Base-by-base conservation (phyloP, 2,797 vertebrate species). In the Enteromius treurensis region DNA sequence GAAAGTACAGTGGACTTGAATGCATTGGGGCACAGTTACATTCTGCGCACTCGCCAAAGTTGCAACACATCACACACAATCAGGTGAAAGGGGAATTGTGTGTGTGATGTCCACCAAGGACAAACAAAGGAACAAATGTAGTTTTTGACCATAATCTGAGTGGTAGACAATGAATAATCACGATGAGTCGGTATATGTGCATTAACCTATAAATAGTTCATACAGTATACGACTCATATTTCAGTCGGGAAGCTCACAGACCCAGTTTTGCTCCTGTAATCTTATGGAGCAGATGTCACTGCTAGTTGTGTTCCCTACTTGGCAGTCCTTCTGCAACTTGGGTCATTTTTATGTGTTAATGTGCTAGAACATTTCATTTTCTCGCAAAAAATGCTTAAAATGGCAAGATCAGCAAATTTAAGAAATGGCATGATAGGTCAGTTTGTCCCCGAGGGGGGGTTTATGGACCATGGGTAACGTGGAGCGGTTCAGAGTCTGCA, bases 41-140 rank as follows among this genome's bases (percentile, higher is more conserved):
- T 68, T 85, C 69, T 87, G 81, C 80, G 60, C 80, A 45, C 79
- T 77, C 6, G 58, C 62, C 71, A 65, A 74, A 76, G 76, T 89
- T 90, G 76, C 85, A 82, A 85, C 86, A 89, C 53, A 76, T 83
- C 53, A 60, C n/a, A 58, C 21, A 73, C 17, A 84, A 67, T 1
- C 23, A 42, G 83, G 83, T 64, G 69, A 80, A 84, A 83, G 82
- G 76, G 76, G 53, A 62, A 67, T 15, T 4, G 51, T 34, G 17
- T 51, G 73, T 26, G 67, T 9, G 51, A 76, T 45, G 73, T 45
- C 8, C 40, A 6, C 37, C 14, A 1, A 83, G 51, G 64, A 77
- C 81, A 71, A 45, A 71, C 26, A 3, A 60, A 78, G 75, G 73
- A 34, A 23, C 23, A 68, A 37, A 9, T 73, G 13, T 49, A 6